Evolutionary conservation across 2,797 vertebrate genomes (phyloP), one percentile per base, ranked within the genome.

Genomic region (Acanthis flammea): DNA sequence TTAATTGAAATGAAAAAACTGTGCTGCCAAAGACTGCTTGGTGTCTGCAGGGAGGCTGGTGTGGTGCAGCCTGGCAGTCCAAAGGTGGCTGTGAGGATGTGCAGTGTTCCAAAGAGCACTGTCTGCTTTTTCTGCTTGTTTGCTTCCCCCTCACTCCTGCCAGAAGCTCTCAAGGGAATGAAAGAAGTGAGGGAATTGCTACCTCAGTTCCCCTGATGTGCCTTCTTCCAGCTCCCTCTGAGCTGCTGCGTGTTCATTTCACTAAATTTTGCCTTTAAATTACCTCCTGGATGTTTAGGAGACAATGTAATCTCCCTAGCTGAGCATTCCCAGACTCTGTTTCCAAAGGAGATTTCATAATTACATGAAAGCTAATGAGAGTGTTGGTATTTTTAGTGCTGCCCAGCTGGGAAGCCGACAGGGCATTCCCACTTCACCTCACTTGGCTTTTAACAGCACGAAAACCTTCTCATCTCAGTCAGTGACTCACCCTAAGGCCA

Each of bases 361-460:
- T 88, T 83, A 58, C 47, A 23, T 58, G 86, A 53, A 74, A 77
- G 91, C 89, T 90, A 86, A 83, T 51, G 82, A 91, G 47, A n/a
- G 7, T 1, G 15, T 74, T 53, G 63, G 30, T 92, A 90, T 92
- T 91, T 92, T 81, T 92, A 79, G 75, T 83, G 66, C 51, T 92
- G 66, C 87, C 87, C 70, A 63, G 76, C 76, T 86, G 92, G 66
- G 70, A 88, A 63, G 51, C 70, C 84, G 87, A 84, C 47, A 73
- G 82, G 76, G 76, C 48, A 94, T 91, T 82, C 94, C 94, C 0
- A 1, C 72, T 86, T 92, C 4, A 14, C 62, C 79, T 88, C 14
- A 0, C 78, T 86, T 75, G 87, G 70, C 79, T 92, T 91, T 63
- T 63, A 70, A 57, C 30, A 63, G 2, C 30, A 19, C 2, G 5